Evolutionary conservation across 2,888 invertebrate genomes (phyloP).

Genomic region (Drosophila recens): DNA sequence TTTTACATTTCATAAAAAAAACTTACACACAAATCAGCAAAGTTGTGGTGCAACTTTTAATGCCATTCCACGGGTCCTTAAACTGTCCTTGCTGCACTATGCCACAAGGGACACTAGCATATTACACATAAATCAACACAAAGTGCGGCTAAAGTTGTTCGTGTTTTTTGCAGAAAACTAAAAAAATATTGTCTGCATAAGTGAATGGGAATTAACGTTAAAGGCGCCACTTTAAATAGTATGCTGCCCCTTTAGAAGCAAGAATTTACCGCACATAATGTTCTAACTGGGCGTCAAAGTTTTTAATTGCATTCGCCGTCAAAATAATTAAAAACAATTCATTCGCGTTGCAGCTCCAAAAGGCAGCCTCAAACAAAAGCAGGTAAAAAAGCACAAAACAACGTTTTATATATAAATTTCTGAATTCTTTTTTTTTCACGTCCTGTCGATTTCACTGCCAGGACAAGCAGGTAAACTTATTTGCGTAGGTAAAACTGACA

Average conservation of each 20-base stretch:
- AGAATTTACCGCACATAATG: conserved; percentile 16
- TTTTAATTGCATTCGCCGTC: conserved; percentile 31
- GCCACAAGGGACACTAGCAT: conserved; percentile 45
- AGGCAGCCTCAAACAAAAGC: conserved; percentile 9
- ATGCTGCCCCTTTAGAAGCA: conserved; percentile 9
- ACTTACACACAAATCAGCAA: conserved; percentile 53
- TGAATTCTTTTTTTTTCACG: conserved; percentile 6
- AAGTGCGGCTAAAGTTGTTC: conserved; percentile 16
- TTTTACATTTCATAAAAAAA: conserved; percentile 34
- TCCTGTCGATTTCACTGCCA: conserved; percentile 10
- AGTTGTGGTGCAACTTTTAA: conserved; percentile 45
- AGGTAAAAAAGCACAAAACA: conserved; percentile 1
- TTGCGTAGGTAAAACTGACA: conserved; percentile 1
- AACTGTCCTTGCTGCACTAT: background rate
- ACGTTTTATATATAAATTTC: conserved; percentile 21
- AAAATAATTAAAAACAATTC: conserved; percentile 39
- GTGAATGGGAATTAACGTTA: conserved; percentile 39
- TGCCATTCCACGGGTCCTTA: conserved; percentile 21
- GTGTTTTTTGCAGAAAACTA: conserved; percentile 24
- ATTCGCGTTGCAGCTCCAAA: conserved; percentile 8
- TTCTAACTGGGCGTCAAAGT: conserved; percentile 15
- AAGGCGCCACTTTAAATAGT: conserved; percentile 47
- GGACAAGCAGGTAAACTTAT: conserved; percentile 13
- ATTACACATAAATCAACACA: conserved; percentile 47
- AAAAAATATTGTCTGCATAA: conserved; percentile 25